Evolutionary conservation across 1,140 invertebrate species (phyloP).

Genomic region (Drosophila ercepeae): DNA sequence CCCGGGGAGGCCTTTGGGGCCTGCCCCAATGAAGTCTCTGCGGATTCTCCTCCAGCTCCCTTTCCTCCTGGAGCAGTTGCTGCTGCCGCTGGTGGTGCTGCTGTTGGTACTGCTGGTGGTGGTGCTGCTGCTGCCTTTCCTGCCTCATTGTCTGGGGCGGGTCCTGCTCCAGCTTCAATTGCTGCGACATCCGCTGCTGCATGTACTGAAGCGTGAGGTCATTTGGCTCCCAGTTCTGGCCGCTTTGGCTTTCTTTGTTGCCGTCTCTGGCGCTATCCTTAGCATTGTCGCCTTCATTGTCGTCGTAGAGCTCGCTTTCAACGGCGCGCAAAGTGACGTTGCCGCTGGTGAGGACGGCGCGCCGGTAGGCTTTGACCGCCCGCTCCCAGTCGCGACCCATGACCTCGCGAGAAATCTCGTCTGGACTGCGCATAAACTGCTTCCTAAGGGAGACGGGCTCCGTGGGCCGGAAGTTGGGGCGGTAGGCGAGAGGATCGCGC

Average conservation of each 20-base stretch:
- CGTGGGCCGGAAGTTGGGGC: constrained; percentile 50
- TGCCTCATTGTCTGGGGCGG: not conserved
- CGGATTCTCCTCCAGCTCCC: not conserved
- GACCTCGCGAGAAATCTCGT: constrained; percentile 47
- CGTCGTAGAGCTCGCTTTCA: too few species aligned
- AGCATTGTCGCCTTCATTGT: not conserved
- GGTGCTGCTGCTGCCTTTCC: not conserved
- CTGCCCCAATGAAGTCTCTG: not conserved
- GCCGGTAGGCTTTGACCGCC: constrained; percentile 12
- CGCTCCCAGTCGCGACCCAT: constrained; percentile 50
- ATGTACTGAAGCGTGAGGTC: not conserved
- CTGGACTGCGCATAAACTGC: constrained; percentile 67
- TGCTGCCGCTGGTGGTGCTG: too few species aligned
- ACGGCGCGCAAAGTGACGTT: not conserved
- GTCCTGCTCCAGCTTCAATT: not conserved
- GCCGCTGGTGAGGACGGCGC: too few species aligned
- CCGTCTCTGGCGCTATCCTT: not conserved
- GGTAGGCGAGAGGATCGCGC: constrained; percentile 26
- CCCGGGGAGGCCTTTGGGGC: not conserved
- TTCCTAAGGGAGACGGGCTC: constrained; percentile 35
- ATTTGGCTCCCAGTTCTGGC: not conserved
- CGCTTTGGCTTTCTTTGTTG: not conserved
- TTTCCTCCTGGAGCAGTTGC: not conserved
- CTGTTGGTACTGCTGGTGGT: too few species aligned
- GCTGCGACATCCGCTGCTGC: not conserved